phyloP scores from a whole-genome alignment of 2,113 vertebrate genomes.

The Paralichthys olivaceus region DNA sequence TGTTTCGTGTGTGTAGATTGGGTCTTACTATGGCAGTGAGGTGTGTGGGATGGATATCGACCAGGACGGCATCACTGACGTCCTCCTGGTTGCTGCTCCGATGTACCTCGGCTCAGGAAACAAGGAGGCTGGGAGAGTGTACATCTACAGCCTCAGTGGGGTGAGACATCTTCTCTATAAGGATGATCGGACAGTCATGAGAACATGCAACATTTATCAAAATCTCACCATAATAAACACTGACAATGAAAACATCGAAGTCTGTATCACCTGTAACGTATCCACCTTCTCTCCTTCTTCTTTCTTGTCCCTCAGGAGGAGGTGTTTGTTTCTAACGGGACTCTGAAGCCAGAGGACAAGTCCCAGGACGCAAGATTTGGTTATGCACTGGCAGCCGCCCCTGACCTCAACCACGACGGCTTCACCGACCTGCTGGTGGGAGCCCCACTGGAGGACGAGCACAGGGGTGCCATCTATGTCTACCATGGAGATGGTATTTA shows the following conservation, averaged over 20 bases:
- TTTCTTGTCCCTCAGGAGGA: slow-evolving; percentile 67
- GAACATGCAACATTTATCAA: neutral
- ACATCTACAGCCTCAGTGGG: slow-evolving; percentile 89
- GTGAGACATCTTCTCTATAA: slow-evolving; percentile 74
- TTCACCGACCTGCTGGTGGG: slow-evolving; percentile 88
- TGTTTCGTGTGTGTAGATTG: slow-evolving; percentile 83
- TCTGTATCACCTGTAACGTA: neutral
- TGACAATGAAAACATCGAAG: neutral
- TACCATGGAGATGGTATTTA: slow-evolving; percentile 86
- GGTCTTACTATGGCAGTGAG: slow-evolving; percentile 96
- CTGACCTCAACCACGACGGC: slow-evolving; percentile 92
- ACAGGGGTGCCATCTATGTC: slow-evolving; percentile 91
- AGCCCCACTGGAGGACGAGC: slow-evolving; percentile 92
- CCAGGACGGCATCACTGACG: slow-evolving; percentile 88
- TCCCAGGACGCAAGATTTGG: slow-evolving; percentile 92
- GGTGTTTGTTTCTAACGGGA: slow-evolving; percentile 85
- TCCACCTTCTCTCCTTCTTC: neutral
- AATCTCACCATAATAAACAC: neutral
- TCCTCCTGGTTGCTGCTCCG: slow-evolving; percentile 92
- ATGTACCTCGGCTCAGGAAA: slow-evolving; percentile 92
- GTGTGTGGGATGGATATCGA: slow-evolving; percentile 90
- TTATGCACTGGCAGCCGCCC: slow-evolving; percentile 86
- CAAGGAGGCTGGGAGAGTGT: slow-evolving; percentile 91
- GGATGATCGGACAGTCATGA: neutral
- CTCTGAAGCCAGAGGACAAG: slow-evolving; percentile 81